Conservation (phyloP, 2,113 vertebrate species). For the Cololabis saira region DNA sequence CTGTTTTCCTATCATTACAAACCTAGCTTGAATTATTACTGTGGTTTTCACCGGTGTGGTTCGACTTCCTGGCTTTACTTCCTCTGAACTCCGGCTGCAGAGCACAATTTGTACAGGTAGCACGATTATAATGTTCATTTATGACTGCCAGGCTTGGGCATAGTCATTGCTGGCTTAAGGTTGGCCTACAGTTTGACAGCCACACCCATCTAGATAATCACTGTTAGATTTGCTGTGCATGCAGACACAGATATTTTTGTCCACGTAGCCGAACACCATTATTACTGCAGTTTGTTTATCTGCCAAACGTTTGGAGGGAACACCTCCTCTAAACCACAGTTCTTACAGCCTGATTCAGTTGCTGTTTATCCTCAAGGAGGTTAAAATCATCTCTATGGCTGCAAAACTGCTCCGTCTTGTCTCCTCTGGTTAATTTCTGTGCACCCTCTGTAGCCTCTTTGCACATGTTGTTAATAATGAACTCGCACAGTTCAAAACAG, state of each 20-base stretch:
- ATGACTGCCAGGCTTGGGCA: constrained; percentile 7
- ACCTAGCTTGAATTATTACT: constrained; percentile 20
- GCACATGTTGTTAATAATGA: constrained; percentile 39
- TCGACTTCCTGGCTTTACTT: constrained; percentile 55
- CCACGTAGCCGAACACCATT: constrained; percentile 33
- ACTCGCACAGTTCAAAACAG: constrained; percentile 35
- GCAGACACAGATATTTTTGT: constrained; percentile 26
- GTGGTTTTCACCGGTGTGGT: constrained; percentile 50
- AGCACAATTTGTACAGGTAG: constrained; percentile 28
- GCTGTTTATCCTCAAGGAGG: constrained; percentile 44
- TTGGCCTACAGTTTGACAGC: constrained; percentile 23
- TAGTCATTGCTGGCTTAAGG: constrained; percentile 35
- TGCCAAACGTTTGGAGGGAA: constrained; percentile 41
- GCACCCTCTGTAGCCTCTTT: not conserved
- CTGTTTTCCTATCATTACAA: constrained; percentile 29
- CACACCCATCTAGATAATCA: constrained; percentile 63
- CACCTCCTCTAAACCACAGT: constrained; percentile 39
- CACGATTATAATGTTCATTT: constrained; percentile 5
- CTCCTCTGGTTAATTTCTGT: constrained; percentile 12
- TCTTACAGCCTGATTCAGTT: constrained; percentile 21
- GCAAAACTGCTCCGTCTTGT: constrained; percentile 16
- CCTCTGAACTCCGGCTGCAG: constrained; percentile 48
- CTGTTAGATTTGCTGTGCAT: constrained; percentile 40
- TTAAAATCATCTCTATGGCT: constrained; percentile 20
- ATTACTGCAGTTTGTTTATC: constrained; percentile 61